Percentiles rank a stretch among this genome's conserved stretches.
These are phyloP conservation scores for Caloenas nicobarica DNA, from an alignment of 2,113 vertebrate species.

Conservation along the genomic window DNA sequence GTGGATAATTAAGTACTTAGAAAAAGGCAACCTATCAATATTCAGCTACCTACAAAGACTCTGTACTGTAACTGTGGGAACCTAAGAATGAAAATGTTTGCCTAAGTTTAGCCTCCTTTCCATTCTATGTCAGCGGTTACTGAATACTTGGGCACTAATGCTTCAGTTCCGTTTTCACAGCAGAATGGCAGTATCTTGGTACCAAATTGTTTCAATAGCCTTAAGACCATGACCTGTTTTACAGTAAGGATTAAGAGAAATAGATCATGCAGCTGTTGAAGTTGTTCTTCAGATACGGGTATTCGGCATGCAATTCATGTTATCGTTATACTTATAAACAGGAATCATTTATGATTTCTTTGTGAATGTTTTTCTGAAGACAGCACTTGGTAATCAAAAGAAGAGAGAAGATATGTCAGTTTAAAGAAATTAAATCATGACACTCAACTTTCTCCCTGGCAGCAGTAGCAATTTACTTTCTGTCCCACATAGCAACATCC, in stretches of 20 bases:
- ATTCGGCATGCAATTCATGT: neutral
- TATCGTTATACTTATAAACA: neutral
- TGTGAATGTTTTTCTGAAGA: neutral
- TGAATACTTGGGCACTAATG: neutral
- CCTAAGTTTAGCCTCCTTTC: neutral
- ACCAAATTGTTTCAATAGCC: neutral
- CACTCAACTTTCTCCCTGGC: neutral
- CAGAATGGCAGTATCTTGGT: neutral
- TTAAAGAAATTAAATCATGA: neutral
- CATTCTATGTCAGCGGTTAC: neutral
- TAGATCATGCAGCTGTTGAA: neutral
- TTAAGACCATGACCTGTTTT: neutral
- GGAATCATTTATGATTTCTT: neutral
- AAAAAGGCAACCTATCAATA: neutral
- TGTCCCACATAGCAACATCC: too few relatives aligned
- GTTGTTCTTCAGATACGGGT: neutral
- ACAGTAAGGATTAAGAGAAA: neutral
- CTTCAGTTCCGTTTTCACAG: neutral
- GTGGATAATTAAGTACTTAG: neutral
- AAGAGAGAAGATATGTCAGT: neutral
- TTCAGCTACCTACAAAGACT: neutral
- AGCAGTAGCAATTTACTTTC: neutral
- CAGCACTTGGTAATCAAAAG: neutral
- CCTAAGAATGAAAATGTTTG: neutral
- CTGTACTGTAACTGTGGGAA: neutral